phyloP scores from a whole-genome alignment of 1,140 invertebrate species.

The Rhynchophorus ferrugineus region DNA sequence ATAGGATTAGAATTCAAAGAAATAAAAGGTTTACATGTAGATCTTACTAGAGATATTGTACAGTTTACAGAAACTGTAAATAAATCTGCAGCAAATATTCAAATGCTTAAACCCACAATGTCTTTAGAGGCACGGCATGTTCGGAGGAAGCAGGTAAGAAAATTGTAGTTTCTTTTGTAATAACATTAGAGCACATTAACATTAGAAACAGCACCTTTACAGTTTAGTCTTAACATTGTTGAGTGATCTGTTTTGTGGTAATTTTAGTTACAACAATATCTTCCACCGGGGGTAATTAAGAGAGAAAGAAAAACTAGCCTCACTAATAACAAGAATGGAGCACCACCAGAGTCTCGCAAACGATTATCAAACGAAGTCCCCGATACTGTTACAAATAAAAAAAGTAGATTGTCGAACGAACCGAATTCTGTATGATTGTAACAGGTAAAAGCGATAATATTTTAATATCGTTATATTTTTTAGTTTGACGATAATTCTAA shows the following conservation, averaged over 20 bases:
- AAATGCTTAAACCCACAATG: slow-evolving; percentile 83
- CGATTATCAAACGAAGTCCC: slow-evolving; percentile 33
- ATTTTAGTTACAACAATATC: slow-evolving; percentile 50
- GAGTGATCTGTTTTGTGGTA: too few species aligned
- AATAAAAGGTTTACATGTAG: slow-evolving; percentile 78
- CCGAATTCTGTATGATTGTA: slow-evolving; percentile 20
- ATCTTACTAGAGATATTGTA: slow-evolving; percentile 88
- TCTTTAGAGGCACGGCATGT: slow-evolving; percentile 75
- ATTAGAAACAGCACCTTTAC: too few species aligned
- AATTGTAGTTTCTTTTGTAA: background rate
- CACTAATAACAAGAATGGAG: slow-evolving; percentile 19
- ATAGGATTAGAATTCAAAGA: slow-evolving; percentile 90
- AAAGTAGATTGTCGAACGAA: slow-evolving; percentile 34
- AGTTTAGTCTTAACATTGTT: too few species aligned
- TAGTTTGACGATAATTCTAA: slow-evolving; percentile 40
- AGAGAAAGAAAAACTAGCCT: slow-evolving; percentile 55
- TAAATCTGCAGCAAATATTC: slow-evolving; percentile 60
- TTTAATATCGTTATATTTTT: slow-evolving; percentile 12
- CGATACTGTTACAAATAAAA: slow-evolving; percentile 27
- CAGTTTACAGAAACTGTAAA: slow-evolving; percentile 74
- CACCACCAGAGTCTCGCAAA: slow-evolving; percentile 25
- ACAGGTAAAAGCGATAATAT: background rate
- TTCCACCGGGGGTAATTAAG: slow-evolving; percentile 61
- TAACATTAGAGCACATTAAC: too few species aligned
- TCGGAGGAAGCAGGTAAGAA: slow-evolving; percentile 61